Evolutionary conservation across 2,113 vertebrate genomes (phyloP).

Genomic region (Elgaria multicarinata): DNA sequence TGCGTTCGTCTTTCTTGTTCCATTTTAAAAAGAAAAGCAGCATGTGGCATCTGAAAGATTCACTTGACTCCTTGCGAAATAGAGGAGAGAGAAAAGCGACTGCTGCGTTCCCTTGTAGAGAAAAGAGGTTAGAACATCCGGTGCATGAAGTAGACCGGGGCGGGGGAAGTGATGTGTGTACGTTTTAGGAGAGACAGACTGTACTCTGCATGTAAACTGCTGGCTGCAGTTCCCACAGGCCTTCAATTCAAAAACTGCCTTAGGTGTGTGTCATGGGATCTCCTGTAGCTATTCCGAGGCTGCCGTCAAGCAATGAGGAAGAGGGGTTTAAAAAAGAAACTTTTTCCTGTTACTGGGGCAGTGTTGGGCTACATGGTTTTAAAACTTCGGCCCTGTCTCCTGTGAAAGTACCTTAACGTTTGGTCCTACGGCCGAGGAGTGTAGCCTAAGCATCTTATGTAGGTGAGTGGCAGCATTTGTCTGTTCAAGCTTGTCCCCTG

Average conservation of each 20-base stretch:
- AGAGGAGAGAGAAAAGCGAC: too few relatives aligned
- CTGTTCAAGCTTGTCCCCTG: too few relatives aligned
- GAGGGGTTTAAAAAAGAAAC: not conserved
- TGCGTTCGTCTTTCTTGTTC: not conserved
- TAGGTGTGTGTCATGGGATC: not conserved
- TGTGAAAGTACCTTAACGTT: not conserved
- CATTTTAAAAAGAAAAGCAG: not conserved
- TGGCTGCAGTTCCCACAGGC: too few relatives aligned
- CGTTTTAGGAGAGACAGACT: not conserved
- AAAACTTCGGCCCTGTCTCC: too few relatives aligned
- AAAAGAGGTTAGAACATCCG: not conserved
- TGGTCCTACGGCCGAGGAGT: fast-evolving
- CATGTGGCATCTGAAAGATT: not conserved
- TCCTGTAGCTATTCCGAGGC: not conserved
- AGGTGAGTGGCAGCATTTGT: not conserved
- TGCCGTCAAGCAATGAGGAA: not conserved
- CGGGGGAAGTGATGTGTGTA: not conserved
- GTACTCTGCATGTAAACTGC: not conserved
- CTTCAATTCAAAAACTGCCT: not conserved
- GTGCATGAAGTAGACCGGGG: not conserved
- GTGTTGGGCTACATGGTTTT: not conserved
- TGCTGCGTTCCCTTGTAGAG: too few relatives aligned
- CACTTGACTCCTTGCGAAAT: not conserved
- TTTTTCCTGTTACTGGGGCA: not conserved
- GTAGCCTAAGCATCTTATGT: not conserved